Evolutionary conservation across 1,140 invertebrate genomes (phyloP), one percentile per base, ranked within the genome.

Genomic region (Temnothorax longispinosus): DNA sequence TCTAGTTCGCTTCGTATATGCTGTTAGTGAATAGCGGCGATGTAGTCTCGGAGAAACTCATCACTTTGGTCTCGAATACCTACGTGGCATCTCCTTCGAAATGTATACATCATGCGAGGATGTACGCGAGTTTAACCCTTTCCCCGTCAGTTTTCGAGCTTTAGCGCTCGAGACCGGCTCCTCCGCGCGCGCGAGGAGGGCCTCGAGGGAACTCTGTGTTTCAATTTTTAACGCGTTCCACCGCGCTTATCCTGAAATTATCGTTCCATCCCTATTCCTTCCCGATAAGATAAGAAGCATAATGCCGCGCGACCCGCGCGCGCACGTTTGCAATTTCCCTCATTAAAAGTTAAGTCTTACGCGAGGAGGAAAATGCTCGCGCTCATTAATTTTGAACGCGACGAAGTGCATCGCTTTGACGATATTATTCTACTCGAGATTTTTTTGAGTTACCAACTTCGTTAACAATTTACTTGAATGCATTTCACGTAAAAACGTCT

Each of bases 301-400:
- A 81, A 81, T 81, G 47, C 47, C 8, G 32, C 8, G 32, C 62
- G 62, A 47, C 44, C 41, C 44, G 21, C 32, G 15, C 56, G 64
- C 77, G 15, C 56, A 47, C 77, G 64, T 71, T 81, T 54, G 77
- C 64, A 81, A 81, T 81, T 81, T 81, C 47, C 64, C 77, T 81
- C 77, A 71, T 81, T 81, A 81, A 81, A 81, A 81, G 77, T 81
- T 81, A 35, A 81, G 47, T 81, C 77, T 81, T 41, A 8, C 47
- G 35, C 64, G 77, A 71, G 35, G 35, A 69, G 64, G 77, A 71
- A 69, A 71, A 71, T 69, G 47, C n/a, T 41, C 50, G 77, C 64
- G 77, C 67, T 81, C 77, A 71, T 81, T 81, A 81, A 81, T 81
- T 81, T 81, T 69, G 64, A 81, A 69, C 62, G n/a, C 47, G 56